Evolutionary conservation across 2,113 vertebrate genomes (phyloP).

Genomic region (Barbus barbus): DNA sequence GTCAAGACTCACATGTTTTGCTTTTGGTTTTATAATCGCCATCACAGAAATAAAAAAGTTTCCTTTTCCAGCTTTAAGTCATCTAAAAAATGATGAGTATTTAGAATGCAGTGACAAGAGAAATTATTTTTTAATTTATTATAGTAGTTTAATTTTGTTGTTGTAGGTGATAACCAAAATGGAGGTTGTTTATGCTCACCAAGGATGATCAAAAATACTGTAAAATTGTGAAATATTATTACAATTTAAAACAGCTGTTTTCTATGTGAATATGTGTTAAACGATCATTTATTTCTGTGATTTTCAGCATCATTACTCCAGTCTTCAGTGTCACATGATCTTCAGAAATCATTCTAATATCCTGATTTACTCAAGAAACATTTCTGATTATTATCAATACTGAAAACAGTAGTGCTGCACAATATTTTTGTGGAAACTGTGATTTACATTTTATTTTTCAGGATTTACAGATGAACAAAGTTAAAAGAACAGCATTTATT

Average conservation of each 20-base stretch:
- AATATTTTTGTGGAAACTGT: background rate
- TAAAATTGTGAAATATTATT: background rate
- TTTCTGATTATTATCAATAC: background rate
- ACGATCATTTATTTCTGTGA: background rate
- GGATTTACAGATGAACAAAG: background rate
- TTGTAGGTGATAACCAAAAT: no score
- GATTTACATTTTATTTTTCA: background rate
- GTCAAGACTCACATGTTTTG: background rate
- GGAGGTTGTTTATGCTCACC: background rate
- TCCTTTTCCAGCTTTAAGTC: slow-evolving; percentile 12
- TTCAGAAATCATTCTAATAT: no score
- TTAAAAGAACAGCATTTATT: background rate
- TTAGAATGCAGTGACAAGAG: no score
- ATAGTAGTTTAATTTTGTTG: background rate
- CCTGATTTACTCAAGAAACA: no score
- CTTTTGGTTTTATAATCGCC: slow-evolving; percentile 24
- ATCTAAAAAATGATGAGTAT: background rate
- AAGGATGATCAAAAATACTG: background rate
- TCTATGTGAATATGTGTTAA: background rate
- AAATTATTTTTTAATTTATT: background rate
- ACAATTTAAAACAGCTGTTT: background rate
- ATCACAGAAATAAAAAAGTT: background rate
- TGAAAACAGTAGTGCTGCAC: background rate
- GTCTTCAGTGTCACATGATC: no score
- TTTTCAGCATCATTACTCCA: no score